A percentile compares a stretch with the other conserved stretches of the same genome.
Conservation (phyloP, 2,797 vertebrate genomes). For the Lerista edwardsae region DNA sequence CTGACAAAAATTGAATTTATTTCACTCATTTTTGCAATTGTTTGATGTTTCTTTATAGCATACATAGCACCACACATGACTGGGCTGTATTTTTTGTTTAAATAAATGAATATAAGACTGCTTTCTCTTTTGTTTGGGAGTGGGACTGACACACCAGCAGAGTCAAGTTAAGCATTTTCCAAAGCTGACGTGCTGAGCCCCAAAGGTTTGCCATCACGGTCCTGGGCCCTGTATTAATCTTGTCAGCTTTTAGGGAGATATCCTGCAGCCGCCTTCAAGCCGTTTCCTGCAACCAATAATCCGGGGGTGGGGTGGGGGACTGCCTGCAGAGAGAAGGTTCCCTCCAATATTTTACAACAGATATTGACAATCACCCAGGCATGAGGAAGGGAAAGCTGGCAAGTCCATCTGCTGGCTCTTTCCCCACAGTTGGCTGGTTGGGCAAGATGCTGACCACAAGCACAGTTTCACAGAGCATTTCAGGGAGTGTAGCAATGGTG, state of each 20-base stretch:
- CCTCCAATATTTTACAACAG: neutral
- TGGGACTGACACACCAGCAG: no score
- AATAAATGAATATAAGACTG: no score
- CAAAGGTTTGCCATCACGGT: no score
- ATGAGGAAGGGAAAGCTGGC: neutral
- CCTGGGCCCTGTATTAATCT: neutral
- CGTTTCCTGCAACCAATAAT: neutral
- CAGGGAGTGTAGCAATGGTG: slow-evolving; percentile 26
- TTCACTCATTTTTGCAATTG: no score
- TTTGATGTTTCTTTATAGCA: no score
- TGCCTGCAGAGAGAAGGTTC: neutral
- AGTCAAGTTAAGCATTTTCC: no score
- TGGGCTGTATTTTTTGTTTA: no score
- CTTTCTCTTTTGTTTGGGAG: no score
- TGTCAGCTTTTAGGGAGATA: neutral
- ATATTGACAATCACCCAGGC: neutral
- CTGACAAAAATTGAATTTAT: no score
- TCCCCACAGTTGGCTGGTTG: slow-evolving; percentile 4
- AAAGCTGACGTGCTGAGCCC: no score
- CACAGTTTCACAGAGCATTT: neutral
- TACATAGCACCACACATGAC: no score
- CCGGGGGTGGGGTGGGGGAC: neutral
- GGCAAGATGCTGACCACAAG: slow-evolving; percentile 18
- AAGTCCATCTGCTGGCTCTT: neutral
- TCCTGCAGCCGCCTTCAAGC: neutral